Evolutionary conservation across 1,140 invertebrate species (phyloP).

Genomic region (Calycopis cecrops): DNA sequence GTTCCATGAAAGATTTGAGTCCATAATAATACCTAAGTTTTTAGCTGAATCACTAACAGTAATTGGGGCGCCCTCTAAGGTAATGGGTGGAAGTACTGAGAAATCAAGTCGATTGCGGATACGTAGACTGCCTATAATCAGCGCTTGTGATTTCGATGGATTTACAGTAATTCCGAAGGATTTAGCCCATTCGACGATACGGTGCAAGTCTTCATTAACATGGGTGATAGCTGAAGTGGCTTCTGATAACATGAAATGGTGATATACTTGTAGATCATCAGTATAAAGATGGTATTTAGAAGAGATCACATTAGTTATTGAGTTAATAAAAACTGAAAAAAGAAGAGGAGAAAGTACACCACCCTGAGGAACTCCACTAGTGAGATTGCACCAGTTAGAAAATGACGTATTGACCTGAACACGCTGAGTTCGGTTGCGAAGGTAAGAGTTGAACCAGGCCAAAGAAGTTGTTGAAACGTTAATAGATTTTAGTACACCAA

Average conservation of each 20-base stretch:
- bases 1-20: too few relatives aligned
- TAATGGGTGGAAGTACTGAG: too few relatives aligned
- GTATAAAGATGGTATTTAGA: conserved; percentile 13
- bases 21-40: too few relatives aligned
- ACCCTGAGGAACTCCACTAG: neutral
- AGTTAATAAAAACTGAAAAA: conserved; percentile 12
- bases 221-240: neutral
- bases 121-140: neutral
- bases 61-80: too few relatives aligned
- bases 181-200: conserved; percentile 5
- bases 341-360: conserved; percentile 2
- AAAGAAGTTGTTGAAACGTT: neutral
- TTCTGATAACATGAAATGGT: neutral
- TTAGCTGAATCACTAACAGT: too few relatives aligned
- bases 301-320: conserved; percentile 7
- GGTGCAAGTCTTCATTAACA: conserved; percentile 4
- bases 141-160: neutral
- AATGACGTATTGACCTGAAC: neutral
- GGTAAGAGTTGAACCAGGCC: conserved; percentile 5
- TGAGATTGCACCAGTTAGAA: conserved; percentile 1
- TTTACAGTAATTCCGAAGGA: conserved; percentile 12
- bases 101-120: too few relatives aligned
- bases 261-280: conserved; percentile 15
- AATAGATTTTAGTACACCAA: neutral
- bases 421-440: neutral